Evolutionary conservation across 2,888 invertebrate species (phyloP), one percentile per base, ranked within the genome.

Genomic region (Oasisia sp.): DNA sequence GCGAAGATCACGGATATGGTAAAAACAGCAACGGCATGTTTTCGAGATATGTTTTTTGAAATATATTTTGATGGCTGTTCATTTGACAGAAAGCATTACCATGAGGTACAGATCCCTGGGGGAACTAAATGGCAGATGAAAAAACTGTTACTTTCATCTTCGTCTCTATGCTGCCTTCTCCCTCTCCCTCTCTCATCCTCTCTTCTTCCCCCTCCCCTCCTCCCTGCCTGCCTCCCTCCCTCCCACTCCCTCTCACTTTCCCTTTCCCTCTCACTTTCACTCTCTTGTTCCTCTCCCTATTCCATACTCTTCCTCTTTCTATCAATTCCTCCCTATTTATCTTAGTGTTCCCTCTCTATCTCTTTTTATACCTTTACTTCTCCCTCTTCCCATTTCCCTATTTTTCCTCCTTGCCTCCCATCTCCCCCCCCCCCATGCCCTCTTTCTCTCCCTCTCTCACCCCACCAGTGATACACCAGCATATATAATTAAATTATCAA

Each of bases 171-270:
- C 9, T 50, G 12, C 12, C 50, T 50, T 12, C 50, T 12, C 50
- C 32, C 90, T 9, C 32, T 32, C 32, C 32, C 32, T 32, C 44
- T n/a, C n/a, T 32, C 44, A 12, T 90, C 90, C 44, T 32, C n/a
- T 32, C 44, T 32, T 90, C 90, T 19, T 32, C 32, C 90, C 90
- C 44, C 90, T 90, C 90, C 19, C 90, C 32, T 32, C 19, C 90
- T 90, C 44, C 44, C 90, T 90, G 32, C 44, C 90, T 90, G 32
- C 44, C 90, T 90, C 90, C 44, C 90, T 32, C 32, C 27, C 32
- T 32, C 90, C 27, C 90, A 32, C 90, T 32, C n/a, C 27, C n/a
- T 90, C 90, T 74, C 74, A 1, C 74, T 74, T 50, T 74, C 74
- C 19, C 27, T 0, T 74, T 27, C 74, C 19, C 74, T 74, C 74